Evolutionary conservation across 2,888 invertebrate species (phyloP).

Genomic region (Drosophila rubida): DNA sequence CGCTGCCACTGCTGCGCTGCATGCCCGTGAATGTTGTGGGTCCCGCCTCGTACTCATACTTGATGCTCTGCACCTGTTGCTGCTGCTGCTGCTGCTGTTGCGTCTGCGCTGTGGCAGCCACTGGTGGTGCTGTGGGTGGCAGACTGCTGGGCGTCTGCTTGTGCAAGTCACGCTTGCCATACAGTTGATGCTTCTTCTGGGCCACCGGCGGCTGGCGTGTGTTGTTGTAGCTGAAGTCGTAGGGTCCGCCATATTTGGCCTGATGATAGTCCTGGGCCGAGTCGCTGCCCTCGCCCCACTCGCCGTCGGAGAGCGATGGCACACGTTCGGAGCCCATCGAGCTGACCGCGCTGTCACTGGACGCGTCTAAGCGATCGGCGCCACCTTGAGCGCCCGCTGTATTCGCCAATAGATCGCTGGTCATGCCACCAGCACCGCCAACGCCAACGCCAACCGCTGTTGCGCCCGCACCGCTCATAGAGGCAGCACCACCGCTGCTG

Average conservation of each 20-base stretch:
- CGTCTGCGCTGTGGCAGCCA: conserved; percentile 46
- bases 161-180: conserved; percentile 94
- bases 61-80: conserved; percentile 85
- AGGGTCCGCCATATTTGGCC: conserved; percentile 86
- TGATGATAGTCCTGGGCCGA: conserved; percentile 92
- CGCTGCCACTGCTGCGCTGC: conserved; percentile 76
- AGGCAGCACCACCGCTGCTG: conserved; percentile 28
- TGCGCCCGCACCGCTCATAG: conserved; percentile 60
- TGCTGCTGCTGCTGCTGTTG: conserved; percentile 38
- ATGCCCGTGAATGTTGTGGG: conserved; percentile 71
- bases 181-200: conserved; percentile 97
- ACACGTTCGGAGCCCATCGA: conserved; percentile 97
- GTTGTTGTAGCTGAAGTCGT: conserved; percentile 88
- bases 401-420: conserved; percentile 73
- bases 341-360: conserved; percentile 96
- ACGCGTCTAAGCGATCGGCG: conserved; percentile 91
- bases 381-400: conserved; percentile 84
- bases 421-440: conserved; percentile 82
- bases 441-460: conserved; percentile 63
- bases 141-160: conserved; percentile 83
- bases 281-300: conserved; percentile 96
- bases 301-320: conserved; percentile 94
- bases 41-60: conserved; percentile 87
- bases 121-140: conserved; percentile 57
- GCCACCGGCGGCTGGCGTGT: conserved; percentile 89